A percentile compares a stretch with the other conserved stretches of the same genome.
Evolutionary conservation across 2,113 vertebrate genomes (phyloP).

Genomic region (Corythoichthys intestinalis): DNA sequence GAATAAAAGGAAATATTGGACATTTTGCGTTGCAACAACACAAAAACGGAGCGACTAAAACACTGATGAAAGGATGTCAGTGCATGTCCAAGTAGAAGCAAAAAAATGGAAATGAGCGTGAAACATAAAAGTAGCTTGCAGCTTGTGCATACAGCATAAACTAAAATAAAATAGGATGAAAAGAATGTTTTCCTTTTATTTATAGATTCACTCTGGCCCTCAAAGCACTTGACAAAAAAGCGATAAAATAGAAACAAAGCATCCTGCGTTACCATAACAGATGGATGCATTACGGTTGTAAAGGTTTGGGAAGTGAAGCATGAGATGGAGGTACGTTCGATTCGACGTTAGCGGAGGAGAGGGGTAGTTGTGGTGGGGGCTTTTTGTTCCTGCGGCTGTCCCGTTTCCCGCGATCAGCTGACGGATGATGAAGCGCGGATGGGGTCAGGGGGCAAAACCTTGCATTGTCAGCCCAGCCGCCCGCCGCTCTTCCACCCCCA

Average conservation of each 20-base stretch:
- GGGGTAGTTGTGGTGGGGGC: constrained; percentile 29
- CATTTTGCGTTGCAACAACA: constrained; percentile 17
- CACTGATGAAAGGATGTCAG: constrained; percentile 28
- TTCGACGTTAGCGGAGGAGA: constrained; percentile 26
- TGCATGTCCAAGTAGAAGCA: constrained; percentile 24
- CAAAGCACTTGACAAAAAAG: not conserved
- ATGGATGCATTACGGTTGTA: constrained; percentile 7
- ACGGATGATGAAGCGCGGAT: constrained; percentile 63
- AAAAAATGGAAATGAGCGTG: not conserved
- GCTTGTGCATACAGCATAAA: not conserved
- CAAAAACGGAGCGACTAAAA: constrained; percentile 29
- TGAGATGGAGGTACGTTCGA: constrained; percentile 35
- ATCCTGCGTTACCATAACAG: not conserved
- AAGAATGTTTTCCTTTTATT: not conserved
- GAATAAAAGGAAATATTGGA: constrained; percentile 30
- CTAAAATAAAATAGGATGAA: not conserved
- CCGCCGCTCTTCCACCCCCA: not conserved
- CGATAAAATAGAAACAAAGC: not conserved
- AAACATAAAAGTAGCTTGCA: not conserved
- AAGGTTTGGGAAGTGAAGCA: constrained; percentile 43
- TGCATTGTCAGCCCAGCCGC: constrained; percentile 65
- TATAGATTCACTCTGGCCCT: not conserved
- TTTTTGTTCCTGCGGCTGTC: constrained; percentile 33
- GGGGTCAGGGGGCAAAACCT: constrained; percentile 65
- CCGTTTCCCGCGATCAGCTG: constrained; percentile 67